Evolutionary conservation across 2,113 vertebrate genomes (phyloP).

Genomic region (Labeo rohita): DNA sequence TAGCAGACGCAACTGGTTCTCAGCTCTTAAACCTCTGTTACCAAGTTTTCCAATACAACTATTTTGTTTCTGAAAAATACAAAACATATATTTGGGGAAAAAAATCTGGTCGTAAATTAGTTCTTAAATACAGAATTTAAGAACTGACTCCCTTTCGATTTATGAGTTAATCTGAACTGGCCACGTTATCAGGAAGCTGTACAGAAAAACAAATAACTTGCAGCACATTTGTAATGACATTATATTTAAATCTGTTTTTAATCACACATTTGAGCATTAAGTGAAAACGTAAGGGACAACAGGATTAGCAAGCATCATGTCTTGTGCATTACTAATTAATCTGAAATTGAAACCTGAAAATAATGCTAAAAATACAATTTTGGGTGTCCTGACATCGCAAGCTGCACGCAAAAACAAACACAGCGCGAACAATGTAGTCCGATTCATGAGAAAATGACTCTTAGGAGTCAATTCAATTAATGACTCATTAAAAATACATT

Average conservation of each 20-base stretch:
- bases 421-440: not conserved
- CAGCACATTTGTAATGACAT: not conserved
- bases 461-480: too few relatives aligned
- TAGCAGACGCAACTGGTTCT: not conserved
- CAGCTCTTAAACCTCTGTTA: not conserved
- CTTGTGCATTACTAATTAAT: too few relatives aligned
- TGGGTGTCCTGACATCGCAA: not conserved
- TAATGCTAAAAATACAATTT: not conserved
- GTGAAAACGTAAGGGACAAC: not conserved
- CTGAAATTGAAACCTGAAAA: too few relatives aligned
- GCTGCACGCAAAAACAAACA: not conserved
- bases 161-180: not conserved
- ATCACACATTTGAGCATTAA: not conserved
- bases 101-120: not conserved
- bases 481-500: too few relatives aligned
- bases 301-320: not conserved
- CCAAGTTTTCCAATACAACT: not conserved
- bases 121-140: not conserved
- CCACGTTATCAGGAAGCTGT: not conserved
- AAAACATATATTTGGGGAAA: not conserved
- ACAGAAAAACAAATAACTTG: not conserved
- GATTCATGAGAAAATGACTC: not conserved
- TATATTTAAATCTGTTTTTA: not conserved
- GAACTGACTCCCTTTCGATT: not conserved
- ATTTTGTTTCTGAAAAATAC: not conserved